A percentile compares a stretch with the other conserved stretches of the same genome.
Evolutionary conservation across 2,113 vertebrate species (phyloP).

Genomic region (Sphyrna mokarran): DNA sequence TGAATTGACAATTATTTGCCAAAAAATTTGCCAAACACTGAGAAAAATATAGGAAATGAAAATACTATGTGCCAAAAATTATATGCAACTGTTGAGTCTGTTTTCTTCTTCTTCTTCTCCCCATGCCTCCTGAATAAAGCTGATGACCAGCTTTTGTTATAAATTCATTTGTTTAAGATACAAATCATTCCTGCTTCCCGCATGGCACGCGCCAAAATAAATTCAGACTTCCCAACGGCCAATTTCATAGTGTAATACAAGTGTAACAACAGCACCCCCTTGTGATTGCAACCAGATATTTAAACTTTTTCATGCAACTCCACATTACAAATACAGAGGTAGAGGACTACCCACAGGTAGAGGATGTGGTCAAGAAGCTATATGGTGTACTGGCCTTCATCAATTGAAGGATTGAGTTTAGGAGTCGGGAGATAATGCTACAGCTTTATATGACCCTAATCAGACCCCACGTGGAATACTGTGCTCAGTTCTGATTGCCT

Average conservation of each 20-base stretch:
- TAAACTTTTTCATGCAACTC: background rate
- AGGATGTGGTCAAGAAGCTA: too few relatives aligned
- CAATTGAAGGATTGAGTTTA: too few relatives aligned
- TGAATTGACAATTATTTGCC: background rate
- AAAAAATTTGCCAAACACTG: background rate
- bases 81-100: background rate
- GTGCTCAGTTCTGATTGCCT: too few relatives aligned
- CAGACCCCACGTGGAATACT: too few relatives aligned
- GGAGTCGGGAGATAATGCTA: too few relatives aligned
- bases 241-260: background rate
- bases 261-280: background rate
- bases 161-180: background rate
- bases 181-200: background rate
- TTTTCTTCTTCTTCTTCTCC: background rate
- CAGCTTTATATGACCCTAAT: too few relatives aligned
- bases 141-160: background rate
- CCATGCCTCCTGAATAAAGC: background rate
- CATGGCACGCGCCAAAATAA: background rate
- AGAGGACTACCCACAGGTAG: too few relatives aligned
- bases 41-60: background rate
- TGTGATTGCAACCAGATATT: background rate
- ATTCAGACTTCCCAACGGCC: background rate
- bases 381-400: too few relatives aligned
- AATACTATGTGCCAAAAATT: background rate
- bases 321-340: too few relatives aligned